Evolutionary conservation across 2,113 vertebrate species (phyloP), one percentile per base, ranked within the genome.

Genomic region (Melanocharis versteri): DNA sequence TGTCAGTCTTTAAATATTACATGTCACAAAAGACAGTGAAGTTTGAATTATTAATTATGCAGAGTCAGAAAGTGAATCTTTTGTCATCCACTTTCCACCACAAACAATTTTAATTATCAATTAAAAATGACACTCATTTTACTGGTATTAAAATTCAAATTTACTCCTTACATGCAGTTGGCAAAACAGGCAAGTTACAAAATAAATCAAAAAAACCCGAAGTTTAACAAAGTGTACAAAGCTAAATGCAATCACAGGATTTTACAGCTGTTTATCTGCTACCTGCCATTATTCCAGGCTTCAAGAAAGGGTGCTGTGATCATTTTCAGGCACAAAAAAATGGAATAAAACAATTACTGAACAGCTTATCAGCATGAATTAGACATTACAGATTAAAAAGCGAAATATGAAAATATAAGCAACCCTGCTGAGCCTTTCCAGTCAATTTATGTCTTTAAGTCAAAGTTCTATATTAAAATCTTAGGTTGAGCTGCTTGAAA

Each of bases 1-100:
- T 91, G 92, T 94, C 93, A 96, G 54, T 73, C 64, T 88, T 94
- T 83, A 87, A 94, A 71, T 78, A 94, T 62, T 68, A 56, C 76
- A 91, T 71, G 80, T 58, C 84, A 77, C 61, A 66, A 87, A 72
- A 82, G 53, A 83, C 47, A 80, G 15, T 31, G 48, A 39, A 64
- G 79, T 77, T 85, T 93, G 37, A 97, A 94, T 94, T 50, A 91
- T 80, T 94, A 66, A 94, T n/a, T 70, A 76, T 50, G 37, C 47
- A 37, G 33, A 84, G 48, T 37, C 72, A 75, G 21, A 64, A 86
- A 90, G 40, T 13, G 4, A 85, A 22, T 50, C 30, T 50, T 75
- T 45, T 45, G 51, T 31, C 73, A 89, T 50, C 27, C 9, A 27
- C 11, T 54, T 89, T 53, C 60, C 1, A 69, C 45, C 9, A 70